phyloP scores from a whole-genome alignment of 2,888 invertebrate species.

The Antitype chi region DNA sequence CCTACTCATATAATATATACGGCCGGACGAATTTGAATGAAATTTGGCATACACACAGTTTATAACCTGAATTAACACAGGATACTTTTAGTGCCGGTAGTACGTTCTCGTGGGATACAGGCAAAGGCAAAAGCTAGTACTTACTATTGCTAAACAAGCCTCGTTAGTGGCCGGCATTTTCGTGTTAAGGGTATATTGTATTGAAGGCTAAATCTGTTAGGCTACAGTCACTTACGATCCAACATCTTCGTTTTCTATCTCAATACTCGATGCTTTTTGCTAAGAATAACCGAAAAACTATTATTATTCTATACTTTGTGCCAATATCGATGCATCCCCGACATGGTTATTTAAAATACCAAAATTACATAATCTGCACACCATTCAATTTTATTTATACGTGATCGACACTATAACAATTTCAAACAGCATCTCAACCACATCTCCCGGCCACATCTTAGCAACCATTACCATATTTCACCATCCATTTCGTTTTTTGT shows the following conservation, averaged over 20 bases:
- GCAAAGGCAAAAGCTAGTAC: too few relatives aligned
- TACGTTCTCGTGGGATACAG: too few relatives aligned
- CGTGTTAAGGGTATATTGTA: neutral
- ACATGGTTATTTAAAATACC: slow-evolving; percentile 17
- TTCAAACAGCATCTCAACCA: slow-evolving; percentile 15
- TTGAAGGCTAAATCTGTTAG: neutral
- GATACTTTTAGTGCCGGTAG: too few relatives aligned
- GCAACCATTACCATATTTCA: slow-evolving; percentile 46
- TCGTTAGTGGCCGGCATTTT: neutral
- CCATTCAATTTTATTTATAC: slow-evolving; percentile 30
- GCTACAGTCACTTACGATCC: neutral
- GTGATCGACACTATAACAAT: slow-evolving; percentile 23
- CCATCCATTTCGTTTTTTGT: slow-evolving; percentile 49
- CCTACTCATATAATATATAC: too few relatives aligned
- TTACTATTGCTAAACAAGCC: neutral
- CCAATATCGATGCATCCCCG: neutral
- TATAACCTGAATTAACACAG: too few relatives aligned
- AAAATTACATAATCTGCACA: slow-evolving; percentile 21
- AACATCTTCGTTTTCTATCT: neutral
- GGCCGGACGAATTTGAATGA: too few relatives aligned
- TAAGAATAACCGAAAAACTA: neutral
- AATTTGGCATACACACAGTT: too few relatives aligned
- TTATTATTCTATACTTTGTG: neutral
- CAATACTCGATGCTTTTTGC: neutral
- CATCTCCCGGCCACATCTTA: neutral